A percentile compares a stretch with the other conserved stretches of the same genome.
Evolutionary conservation across 2,888 invertebrate genomes (phyloP).

Genomic region (Thalpophila matura): DNA sequence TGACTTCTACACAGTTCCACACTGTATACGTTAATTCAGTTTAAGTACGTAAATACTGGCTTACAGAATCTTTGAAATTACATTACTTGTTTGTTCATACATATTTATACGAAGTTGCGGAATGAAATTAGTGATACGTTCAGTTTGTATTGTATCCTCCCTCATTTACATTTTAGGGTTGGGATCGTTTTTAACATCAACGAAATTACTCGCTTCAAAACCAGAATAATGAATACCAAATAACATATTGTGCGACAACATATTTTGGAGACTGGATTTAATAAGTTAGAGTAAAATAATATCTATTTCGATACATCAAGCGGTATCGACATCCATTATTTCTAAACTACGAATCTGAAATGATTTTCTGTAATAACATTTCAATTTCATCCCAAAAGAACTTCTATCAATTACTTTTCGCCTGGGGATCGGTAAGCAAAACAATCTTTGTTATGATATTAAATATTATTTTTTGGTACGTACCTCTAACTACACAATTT

Average conservation of each 20-base stretch:
- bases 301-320: constrained; percentile 12
- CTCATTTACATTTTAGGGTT: constrained; percentile 50
- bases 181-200: constrained; percentile 25
- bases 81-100: constrained; percentile 58
- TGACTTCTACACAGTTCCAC: constrained; percentile 53
- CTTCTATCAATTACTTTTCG: constrained; percentile 53
- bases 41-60: constrained; percentile 59
- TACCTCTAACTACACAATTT: constrained; percentile 30
- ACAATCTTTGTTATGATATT: constrained; percentile 59
- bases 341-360: constrained; percentile 44
- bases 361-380: constrained; percentile 57
- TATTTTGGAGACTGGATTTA: background rate
- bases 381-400: constrained; percentile 46
- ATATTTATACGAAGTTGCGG: constrained; percentile 53
- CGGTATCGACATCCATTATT: constrained; percentile 39
- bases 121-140: constrained; percentile 53
- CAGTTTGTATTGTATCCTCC: constrained; percentile 39
- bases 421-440: constrained; percentile 53
- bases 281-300: constrained; percentile 14
- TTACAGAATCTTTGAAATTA: constrained; percentile 60
- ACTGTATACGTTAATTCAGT: constrained; percentile 53
- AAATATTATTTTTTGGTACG: constrained; percentile 55
- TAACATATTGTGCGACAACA: background rate
- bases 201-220: background rate
- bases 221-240: background rate